These are phyloP conservation scores for Parazoanthus swiftii DNA, from an alignment of 92 coral and sea anemone genomes.

Conservation along the genomic window DNA sequence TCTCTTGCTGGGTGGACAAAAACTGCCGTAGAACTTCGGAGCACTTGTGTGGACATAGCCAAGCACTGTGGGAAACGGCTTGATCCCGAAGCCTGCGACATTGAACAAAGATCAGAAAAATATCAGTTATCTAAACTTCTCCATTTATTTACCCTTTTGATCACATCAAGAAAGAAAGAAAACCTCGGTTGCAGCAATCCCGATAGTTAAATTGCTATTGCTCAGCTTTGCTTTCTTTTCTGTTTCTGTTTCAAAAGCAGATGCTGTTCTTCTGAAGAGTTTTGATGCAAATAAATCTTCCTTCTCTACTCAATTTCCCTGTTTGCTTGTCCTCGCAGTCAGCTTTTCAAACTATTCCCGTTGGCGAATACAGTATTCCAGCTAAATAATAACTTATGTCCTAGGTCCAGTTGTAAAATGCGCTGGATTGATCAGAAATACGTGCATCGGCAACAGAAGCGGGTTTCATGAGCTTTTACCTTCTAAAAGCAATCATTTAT, in stretches of 20 bases:
- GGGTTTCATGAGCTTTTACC: too few relatives aligned
- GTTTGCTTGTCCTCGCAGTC: not conserved
- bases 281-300: not conserved
- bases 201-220: not conserved
- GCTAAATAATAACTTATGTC: not conserved
- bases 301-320: not conserved
- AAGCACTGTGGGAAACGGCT: not conserved
- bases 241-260: not conserved
- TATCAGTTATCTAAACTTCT: too few relatives aligned
- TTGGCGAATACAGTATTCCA: not conserved
- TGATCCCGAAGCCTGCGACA: not conserved
- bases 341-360: not conserved
- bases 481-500: too few relatives aligned
- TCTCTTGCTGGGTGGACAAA: not conserved
- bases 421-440: too few relatives aligned
- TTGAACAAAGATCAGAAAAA: not conserved
- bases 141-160: not conserved
- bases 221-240: not conserved
- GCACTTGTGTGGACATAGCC: not conserved
- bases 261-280: not conserved
- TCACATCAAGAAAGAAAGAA: too few relatives aligned
- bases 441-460: too few relatives aligned
- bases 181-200: not conserved
- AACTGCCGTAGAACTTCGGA: slow-evolving; percentile 9
- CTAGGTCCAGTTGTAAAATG: not conserved